Conservation (phyloP, 1,140 invertebrate species). For the Cydia fagiglandana region DNA sequence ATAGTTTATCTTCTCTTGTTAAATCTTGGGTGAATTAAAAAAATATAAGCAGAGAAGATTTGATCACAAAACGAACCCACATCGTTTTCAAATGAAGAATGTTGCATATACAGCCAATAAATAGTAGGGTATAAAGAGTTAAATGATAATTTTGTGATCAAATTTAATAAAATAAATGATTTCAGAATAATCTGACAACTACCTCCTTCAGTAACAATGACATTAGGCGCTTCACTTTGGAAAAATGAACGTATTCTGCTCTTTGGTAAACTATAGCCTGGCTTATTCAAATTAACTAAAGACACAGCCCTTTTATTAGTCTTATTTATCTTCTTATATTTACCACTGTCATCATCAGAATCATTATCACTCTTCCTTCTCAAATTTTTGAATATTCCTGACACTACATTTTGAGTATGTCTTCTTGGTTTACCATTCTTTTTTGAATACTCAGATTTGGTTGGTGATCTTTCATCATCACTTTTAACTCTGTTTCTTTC, state of each 20-base stretch:
- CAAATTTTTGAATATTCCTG: constrained; percentile 67
- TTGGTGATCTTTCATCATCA: constrained; percentile 44
- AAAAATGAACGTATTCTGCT: constrained; percentile 70
- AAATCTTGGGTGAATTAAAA: background rate
- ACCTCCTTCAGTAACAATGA: constrained; percentile 79
- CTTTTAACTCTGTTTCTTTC: constrained; percentile 58
- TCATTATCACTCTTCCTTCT: constrained; percentile 63
- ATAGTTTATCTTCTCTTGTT: background rate
- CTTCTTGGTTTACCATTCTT: constrained; percentile 62
- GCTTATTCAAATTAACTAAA: constrained; percentile 64
- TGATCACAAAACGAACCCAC: background rate
- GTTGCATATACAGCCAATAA: too few relatives aligned
- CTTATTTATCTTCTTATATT: constrained; percentile 73
- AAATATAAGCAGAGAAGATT: background rate
- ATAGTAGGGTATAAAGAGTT: background rate
- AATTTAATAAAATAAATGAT: background rate
- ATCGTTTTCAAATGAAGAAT: background rate
- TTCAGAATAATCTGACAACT: constrained; percentile 50
- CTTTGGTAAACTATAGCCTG: constrained; percentile 58
- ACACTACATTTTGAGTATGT: constrained; percentile 60
- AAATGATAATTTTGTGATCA: constrained; percentile 5
- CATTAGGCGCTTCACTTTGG: constrained; percentile 71
- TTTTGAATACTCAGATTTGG: constrained; percentile 62
- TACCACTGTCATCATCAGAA: constrained; percentile 68
- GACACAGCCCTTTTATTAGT: constrained; percentile 71